Conservation (phyloP, 2,888 invertebrate genomes). For the Tribolium freemani region DNA sequence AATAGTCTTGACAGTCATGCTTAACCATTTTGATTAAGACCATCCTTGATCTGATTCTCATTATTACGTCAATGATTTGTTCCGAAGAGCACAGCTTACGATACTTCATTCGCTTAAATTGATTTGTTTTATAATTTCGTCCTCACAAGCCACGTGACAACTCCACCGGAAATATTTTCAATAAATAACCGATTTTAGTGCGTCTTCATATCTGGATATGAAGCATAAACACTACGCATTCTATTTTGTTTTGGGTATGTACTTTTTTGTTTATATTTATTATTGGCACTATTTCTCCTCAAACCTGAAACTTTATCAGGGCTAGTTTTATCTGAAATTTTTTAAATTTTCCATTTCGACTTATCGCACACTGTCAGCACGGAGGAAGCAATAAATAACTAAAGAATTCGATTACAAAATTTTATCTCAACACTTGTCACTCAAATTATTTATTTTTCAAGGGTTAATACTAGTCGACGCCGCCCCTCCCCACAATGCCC, state of each 20-base stretch:
- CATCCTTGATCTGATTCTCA: conserved; percentile 51
- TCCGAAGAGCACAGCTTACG: conserved; percentile 26
- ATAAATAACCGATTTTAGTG: conserved; percentile 12
- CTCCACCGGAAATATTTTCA: conserved; percentile 30
- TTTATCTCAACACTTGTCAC: conserved; percentile 5
- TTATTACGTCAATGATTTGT: conserved; percentile 53
- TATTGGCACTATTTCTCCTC: background rate
- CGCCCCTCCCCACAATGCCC: conserved; percentile 49
- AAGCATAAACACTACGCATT: conserved; percentile 43
- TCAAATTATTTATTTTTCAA: conserved; percentile 27
- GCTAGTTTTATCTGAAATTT: conserved; percentile 6
- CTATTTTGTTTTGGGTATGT: conserved; percentile 43
- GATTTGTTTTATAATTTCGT: conserved; percentile 40
- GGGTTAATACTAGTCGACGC: conserved; percentile 47
- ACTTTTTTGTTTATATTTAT: conserved; percentile 1
- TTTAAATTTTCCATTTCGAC: background rate
- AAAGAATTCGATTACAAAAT: conserved; percentile 5
- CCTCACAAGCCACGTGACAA: conserved; percentile 33
- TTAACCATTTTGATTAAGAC: conserved; percentile 48
- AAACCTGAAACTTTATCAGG: conserved; percentile 1
- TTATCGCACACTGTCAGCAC: background rate
- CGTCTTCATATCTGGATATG: conserved; percentile 28
- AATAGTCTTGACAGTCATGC: conserved; percentile 39
- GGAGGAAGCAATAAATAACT: conserved; percentile 22
- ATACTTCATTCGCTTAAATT: conserved; percentile 36